Conservation (phyloP, 2,797 vertebrate genomes). For the Masticophis lateralis region DNA sequence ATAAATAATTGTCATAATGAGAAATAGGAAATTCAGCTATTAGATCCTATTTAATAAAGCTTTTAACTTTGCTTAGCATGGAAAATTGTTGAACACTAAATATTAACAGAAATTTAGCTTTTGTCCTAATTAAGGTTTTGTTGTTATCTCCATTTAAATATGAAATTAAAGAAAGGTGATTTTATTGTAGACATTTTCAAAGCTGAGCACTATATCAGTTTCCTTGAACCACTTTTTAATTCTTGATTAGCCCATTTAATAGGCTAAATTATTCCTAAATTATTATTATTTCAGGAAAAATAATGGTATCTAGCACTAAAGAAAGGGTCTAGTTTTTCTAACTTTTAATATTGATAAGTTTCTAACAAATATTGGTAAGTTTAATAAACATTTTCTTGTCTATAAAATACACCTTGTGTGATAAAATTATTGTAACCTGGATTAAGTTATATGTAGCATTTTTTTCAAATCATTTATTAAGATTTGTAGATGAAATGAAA, state of each 20-base stretch:
- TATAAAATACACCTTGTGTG: background rate
- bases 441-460: background rate
- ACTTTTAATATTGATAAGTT: background rate
- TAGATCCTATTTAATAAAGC: conserved; percentile 22
- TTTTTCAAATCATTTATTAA: background rate
- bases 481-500: background rate
- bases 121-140: conserved; percentile 41
- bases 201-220: conserved; percentile 60
- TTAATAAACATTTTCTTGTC: background rate
- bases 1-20: conserved; percentile 38
- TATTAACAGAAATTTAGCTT: conserved; percentile 44
- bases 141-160: conserved; percentile 60
- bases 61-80: conserved; percentile 37
- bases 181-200: conserved; percentile 60
- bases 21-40: conserved; percentile 14
- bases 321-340: background rate
- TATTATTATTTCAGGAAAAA: background rate
- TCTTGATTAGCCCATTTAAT: conserved; percentile 56
- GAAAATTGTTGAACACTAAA: background rate
- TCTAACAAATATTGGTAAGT: background rate
- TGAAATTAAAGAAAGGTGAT: conserved; percentile 58
- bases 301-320: background rate
- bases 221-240: conserved; percentile 71
- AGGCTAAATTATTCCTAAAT: background rate
- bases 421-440: background rate